phyloP scores from a whole-genome alignment of 2,888 invertebrate genomes.

The Acrobasis repandana region DNA sequence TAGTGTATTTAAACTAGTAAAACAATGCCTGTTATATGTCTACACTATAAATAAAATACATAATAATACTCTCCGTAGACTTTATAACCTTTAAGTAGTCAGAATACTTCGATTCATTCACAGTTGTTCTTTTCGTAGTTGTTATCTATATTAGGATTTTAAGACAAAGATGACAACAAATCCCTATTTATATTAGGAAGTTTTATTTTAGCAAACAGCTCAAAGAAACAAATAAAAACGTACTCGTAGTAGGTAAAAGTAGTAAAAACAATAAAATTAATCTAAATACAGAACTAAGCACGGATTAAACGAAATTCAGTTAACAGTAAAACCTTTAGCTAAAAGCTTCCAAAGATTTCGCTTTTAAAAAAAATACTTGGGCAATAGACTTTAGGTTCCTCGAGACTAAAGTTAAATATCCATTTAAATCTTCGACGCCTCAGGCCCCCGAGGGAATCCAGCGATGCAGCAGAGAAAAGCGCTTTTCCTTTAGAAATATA shows the following conservation, averaged over 20 bases:
- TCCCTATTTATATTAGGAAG: too few species aligned
- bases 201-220: too few species aligned
- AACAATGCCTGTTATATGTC: too few species aligned
- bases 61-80: too few species aligned
- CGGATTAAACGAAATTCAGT: slow-evolving; percentile 40
- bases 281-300: slow-evolving; percentile 26
- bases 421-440: slow-evolving; percentile 79
- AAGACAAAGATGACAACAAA: too few species aligned
- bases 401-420: slow-evolving; percentile 82
- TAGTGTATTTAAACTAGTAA: too few species aligned
- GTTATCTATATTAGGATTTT: too few species aligned
- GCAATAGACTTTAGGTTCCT: slow-evolving; percentile 77
- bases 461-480: slow-evolving; percentile 65
- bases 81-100: too few species aligned
- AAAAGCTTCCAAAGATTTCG: slow-evolving; percentile 69
- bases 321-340: slow-evolving; percentile 73
- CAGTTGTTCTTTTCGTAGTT: too few species aligned
- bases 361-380: slow-evolving; percentile 53
- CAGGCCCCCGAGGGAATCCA: slow-evolving; percentile 54
- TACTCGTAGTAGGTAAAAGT: not conserved
- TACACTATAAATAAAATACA: too few species aligned
- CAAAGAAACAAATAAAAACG: too few species aligned
- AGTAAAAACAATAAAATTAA: slow-evolving; percentile 2
- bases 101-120: too few species aligned
- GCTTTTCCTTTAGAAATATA: slow-evolving; percentile 35